phyloP scores from a whole-genome alignment of 1,140 invertebrate genomes.

The Portunus trituberculatus region DNA sequence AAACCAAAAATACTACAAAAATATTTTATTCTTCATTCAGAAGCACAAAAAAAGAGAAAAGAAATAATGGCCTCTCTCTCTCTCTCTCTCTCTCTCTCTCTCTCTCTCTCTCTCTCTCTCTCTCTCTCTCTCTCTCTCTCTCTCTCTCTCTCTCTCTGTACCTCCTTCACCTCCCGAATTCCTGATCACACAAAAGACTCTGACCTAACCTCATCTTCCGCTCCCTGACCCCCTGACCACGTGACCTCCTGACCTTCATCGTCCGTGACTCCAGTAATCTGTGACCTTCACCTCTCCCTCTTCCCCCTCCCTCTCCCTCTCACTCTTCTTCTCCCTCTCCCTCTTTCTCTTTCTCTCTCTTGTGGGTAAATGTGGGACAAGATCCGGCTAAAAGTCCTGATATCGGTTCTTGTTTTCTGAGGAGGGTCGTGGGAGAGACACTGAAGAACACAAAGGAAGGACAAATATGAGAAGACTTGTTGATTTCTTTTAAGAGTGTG shows the following conservation, averaged over 20 bases:
- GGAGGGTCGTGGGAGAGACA: no score
- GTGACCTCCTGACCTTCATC: no score
- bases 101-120: neutral
- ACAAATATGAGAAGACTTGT: no score
- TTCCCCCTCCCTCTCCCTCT: neutral
- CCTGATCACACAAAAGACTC: neutral
- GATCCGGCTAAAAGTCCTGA: neutral
- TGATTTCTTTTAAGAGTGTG: no score
- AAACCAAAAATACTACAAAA: no score
- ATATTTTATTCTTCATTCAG: no score
- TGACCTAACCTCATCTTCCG: no score
- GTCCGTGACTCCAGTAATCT: no score
- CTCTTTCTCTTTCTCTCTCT: neutral
- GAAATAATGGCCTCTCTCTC: neutral
- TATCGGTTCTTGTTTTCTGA: neutral
- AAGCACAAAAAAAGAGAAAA: no score
- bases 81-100: neutral
- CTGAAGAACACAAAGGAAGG: neutral
- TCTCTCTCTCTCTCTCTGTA: neutral
- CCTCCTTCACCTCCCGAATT: no score
- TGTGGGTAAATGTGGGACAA: neutral
- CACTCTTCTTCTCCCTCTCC: neutral
- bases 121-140: slow-evolving; percentile 28
- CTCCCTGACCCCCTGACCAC: no score
- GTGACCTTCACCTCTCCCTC: no score